phyloP scores from a whole-genome alignment of 2,797 vertebrate species.

The Periparus ater region DNA sequence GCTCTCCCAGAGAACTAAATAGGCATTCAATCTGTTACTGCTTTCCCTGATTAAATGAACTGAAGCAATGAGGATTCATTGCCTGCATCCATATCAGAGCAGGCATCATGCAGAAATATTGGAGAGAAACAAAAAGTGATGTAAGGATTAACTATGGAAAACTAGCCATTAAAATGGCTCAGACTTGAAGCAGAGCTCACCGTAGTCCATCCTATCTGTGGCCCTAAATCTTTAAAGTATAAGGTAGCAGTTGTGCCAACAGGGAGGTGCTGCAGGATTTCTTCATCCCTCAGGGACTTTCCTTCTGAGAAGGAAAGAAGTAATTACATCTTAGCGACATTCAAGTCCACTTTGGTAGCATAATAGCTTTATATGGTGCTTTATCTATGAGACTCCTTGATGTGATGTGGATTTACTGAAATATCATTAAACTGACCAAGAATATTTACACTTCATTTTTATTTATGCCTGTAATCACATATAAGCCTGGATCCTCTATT shows the following conservation, averaged over 20 bases:
- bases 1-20: neutral
- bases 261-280: conserved; percentile 84
- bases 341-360: neutral
- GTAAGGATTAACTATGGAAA: conserved; percentile 46
- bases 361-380: neutral
- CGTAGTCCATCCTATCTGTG: conserved; percentile 89
- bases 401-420: neutral
- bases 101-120: conserved; percentile 39
- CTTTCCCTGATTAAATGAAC: conserved; percentile 46
- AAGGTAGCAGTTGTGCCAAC: conserved; percentile 86
- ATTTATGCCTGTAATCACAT: neutral
- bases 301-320: conserved; percentile 77
- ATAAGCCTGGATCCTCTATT: neutral
- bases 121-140: conserved; percentile 21
- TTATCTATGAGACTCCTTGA: neutral
- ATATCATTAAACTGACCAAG: neutral
- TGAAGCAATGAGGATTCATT: conserved; percentile 24
- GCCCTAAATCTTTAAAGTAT: conserved; percentile 89
- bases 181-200: conserved; percentile 67
- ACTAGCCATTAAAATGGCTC: conserved; percentile 22
- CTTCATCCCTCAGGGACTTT: conserved; percentile 85
- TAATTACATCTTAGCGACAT: conserved; percentile 51
- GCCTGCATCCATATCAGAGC: conserved; percentile 22
- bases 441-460: neutral
- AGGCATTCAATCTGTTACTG: neutral